Evolutionary conservation across 1,140 invertebrate species (phyloP).

Genomic region (Caerostris darwini): DNA sequence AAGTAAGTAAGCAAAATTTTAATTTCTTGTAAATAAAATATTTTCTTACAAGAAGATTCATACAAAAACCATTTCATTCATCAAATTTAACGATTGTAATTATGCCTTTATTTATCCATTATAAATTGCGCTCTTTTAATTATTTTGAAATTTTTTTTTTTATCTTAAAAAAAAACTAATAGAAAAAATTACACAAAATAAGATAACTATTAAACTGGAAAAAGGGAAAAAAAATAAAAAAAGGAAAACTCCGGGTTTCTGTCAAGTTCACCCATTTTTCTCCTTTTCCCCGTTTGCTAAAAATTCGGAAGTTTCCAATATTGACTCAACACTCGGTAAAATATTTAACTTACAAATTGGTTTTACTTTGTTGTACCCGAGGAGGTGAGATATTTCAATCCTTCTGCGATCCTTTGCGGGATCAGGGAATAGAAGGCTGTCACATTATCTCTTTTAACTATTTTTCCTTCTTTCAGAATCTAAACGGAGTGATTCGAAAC

Average conservation of each 20-base stretch:
- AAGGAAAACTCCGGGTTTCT: background rate
- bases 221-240: background rate
- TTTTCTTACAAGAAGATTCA: too few species aligned
- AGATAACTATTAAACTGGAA: too few species aligned
- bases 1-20: too few species aligned
- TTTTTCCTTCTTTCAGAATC: background rate
- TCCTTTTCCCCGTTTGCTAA: background rate
- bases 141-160: too few species aligned
- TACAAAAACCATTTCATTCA: too few species aligned
- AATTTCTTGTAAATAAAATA: too few species aligned
- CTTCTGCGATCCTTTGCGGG: background rate
- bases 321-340: conserved; percentile 47
- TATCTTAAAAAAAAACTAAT: too few species aligned
- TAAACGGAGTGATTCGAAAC: background rate
- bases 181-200: too few species aligned
- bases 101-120: too few species aligned
- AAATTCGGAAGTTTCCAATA: conserved; percentile 54
- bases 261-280: background rate
- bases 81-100: too few species aligned
- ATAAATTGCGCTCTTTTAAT: too few species aligned
- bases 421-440: background rate
- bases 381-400: conserved; percentile 38
- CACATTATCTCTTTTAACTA: background rate
- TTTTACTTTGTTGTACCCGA: conserved; percentile 53
- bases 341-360: conserved; percentile 66